Evolutionary conservation across 2,888 invertebrate species (phyloP).

Genomic region (Chydorus sphaericus): DNA sequence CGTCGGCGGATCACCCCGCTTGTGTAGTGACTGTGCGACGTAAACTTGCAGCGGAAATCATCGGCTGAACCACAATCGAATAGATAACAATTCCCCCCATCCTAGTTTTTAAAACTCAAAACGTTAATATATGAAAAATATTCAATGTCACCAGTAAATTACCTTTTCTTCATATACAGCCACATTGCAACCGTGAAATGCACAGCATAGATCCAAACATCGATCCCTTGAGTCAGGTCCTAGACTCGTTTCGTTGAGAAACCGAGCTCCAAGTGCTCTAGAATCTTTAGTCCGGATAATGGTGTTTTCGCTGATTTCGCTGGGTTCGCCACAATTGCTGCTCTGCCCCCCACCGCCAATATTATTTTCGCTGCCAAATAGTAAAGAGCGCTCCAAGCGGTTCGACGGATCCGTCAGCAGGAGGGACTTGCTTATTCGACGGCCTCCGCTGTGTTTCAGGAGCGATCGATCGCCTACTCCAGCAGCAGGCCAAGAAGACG

Average conservation of each 20-base stretch:
- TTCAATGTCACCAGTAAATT: too few species aligned
- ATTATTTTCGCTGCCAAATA: background rate
- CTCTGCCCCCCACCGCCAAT: too few species aligned
- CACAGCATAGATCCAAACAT: conserved; percentile 73
- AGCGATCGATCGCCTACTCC: background rate
- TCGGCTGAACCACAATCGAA: conserved; percentile 81
- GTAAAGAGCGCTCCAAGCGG: conserved; percentile 6
- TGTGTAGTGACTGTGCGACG: conserved; percentile 71
- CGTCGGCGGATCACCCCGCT: conserved; percentile 55
- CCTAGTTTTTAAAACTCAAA: conserved; percentile 18
- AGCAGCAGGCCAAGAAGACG: background rate
- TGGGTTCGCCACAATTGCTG: conserved; percentile 5
- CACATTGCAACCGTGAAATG: conserved; percentile 72
- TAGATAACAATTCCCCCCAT: conserved; percentile 65
- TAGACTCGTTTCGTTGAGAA: conserved; percentile 69
- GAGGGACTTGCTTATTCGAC: background rate
- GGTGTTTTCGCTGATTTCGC: conserved; percentile 66
- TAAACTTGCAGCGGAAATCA: conserved; percentile 85
- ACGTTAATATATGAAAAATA: conserved; percentile 3
- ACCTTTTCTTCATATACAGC: conserved; percentile 88
- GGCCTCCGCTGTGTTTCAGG: too few species aligned
- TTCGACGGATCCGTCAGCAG: too few species aligned
- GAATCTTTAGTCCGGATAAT: conserved; percentile 85
- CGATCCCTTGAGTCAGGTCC: conserved; percentile 50
- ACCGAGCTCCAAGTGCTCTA: conserved; percentile 71